Evolutionary conservation across 2,797 vertebrate species (phyloP).

Genomic region (Trachops cirrhosus): DNA sequence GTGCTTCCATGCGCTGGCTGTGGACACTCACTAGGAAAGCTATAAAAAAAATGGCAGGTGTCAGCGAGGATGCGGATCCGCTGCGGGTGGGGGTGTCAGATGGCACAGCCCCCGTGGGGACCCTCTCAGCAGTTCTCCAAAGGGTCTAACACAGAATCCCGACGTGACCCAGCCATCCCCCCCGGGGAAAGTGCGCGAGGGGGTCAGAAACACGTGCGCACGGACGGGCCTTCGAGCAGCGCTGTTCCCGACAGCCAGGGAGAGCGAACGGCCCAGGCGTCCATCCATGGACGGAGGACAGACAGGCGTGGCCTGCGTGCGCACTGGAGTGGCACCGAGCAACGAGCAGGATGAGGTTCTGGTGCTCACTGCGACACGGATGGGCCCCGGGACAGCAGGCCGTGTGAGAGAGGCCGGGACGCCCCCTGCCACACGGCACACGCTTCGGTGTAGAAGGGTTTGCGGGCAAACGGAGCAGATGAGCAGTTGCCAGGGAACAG

Average conservation of each 20-base stretch:
- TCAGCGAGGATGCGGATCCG: neutral
- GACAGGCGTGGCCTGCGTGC: neutral
- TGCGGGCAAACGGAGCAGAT: neutral
- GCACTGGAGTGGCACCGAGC: neutral
- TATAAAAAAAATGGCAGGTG: neutral
- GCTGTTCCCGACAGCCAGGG: neutral
- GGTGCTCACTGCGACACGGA: neutral
- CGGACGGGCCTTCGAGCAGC: neutral
- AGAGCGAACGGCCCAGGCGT: neutral
- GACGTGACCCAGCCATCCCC: neutral
- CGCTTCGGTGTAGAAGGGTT: neutral
- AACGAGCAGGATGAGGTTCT: neutral
- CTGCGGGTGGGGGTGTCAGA: neutral
- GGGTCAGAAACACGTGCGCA: neutral
- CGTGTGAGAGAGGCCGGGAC: neutral
- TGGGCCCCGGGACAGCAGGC: neutral
- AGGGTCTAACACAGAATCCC: neutral
- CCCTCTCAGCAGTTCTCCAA: neutral
- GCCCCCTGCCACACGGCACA: neutral
- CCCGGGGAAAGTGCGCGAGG: neutral
- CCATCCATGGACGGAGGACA: neutral
- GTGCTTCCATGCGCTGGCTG: neutral
- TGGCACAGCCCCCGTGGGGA: neutral
- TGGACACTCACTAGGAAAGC: neutral
- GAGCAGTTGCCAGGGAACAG: neutral